A percentile compares a stretch with the other conserved stretches of the same genome.
Conservation (phyloP, 1,140 invertebrate species). For the Apis cerana region DNA sequence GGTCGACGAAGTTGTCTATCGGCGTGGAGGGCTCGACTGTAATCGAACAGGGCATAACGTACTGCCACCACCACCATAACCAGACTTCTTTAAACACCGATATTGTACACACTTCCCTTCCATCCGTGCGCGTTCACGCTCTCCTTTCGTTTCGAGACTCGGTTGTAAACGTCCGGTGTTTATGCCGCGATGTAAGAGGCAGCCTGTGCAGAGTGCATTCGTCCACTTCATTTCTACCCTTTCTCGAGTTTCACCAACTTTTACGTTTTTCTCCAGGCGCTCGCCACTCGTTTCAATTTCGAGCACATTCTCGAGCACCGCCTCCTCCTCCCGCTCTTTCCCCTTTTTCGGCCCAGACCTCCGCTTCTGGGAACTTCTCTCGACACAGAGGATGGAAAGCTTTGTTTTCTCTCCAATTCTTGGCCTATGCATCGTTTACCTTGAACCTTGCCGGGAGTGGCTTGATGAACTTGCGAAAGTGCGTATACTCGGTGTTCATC, state of each 20-base stretch:
- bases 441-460: neutral
- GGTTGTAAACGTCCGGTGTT: slow-evolving; percentile 42
- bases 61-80: slow-evolving; percentile 5
- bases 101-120: neutral
- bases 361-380: neutral
- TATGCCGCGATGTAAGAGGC: neutral
- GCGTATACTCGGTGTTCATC: no score
- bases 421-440: neutral
- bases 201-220: no score
- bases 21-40: slow-evolving; percentile 58
- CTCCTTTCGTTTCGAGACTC: neutral
- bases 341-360: neutral
- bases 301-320: neutral
- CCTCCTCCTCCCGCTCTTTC: neutral
- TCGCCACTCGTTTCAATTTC: neutral
- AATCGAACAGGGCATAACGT: slow-evolving; percentile 65
- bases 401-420: neutral
- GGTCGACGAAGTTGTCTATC: slow-evolving; percentile 69
- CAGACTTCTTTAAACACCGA: no score
- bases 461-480: neutral
- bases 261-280: neutral
- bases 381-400: neutral
- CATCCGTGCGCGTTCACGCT: neutral
- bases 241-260: neutral
- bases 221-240: neutral